These are phyloP conservation scores for Drosophila leonis DNA, from an alignment of 2,888 invertebrate genomes.

Conservation along the genomic window DNA sequence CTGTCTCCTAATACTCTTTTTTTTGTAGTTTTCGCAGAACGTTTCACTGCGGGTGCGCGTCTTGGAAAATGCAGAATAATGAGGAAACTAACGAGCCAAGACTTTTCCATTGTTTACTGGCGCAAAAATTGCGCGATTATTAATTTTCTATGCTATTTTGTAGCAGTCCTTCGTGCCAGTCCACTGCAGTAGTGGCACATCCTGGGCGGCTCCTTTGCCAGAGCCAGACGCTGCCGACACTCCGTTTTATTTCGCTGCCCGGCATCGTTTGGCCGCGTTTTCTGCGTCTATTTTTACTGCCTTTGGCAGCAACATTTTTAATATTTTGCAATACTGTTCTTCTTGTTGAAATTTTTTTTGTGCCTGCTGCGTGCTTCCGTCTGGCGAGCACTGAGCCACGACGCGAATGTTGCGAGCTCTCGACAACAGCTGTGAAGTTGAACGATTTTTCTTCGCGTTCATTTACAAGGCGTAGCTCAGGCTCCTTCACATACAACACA, in stretches of 20 bases:
- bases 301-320: slow-evolving; percentile 69
- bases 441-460: slow-evolving; percentile 7
- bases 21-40: slow-evolving; percentile 33
- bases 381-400: slow-evolving; percentile 19
- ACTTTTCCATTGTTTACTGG: slow-evolving; percentile 82
- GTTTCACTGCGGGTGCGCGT: slow-evolving; percentile 35
- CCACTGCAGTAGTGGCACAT: slow-evolving; percentile 11
- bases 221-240: slow-evolving; percentile 52
- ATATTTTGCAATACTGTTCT: slow-evolving; percentile 68
- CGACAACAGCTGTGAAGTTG: slow-evolving; percentile 33
- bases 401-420: slow-evolving; percentile 16
- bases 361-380: slow-evolving; percentile 40
- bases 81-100: slow-evolving; percentile 82
- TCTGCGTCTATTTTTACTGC: slow-evolving; percentile 42
- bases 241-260: slow-evolving; percentile 34
- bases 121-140: slow-evolving; percentile 81
- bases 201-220: slow-evolving; percentile 17
- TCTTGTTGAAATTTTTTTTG: slow-evolving; percentile 28
- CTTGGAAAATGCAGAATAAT: slow-evolving; percentile 73
- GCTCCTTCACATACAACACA: slow-evolving; percentile 6
- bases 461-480: slow-evolving; percentile 48
- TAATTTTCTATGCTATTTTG: slow-evolving; percentile 81
- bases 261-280: slow-evolving; percentile 45
- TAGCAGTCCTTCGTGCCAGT: slow-evolving; percentile 36
- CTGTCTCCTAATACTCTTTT: slow-evolving; percentile 39